Base-by-base conservation (phyloP, 2,888 invertebrate genomes). In the Plebejus anna region DNA sequence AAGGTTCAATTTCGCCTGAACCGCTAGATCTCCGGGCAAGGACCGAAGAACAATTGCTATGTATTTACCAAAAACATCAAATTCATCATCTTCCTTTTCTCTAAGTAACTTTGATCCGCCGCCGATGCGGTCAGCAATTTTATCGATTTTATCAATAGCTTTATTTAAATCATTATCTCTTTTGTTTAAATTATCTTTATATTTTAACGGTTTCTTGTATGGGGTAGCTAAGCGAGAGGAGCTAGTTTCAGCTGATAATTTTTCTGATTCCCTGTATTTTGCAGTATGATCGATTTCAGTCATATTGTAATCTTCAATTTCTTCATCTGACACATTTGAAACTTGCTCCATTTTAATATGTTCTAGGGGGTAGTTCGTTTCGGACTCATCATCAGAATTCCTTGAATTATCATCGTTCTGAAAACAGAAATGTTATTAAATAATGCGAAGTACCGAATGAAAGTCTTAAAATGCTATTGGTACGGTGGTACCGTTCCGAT, bases 391-490 rank as follows among this genome's bases (percentile, higher is more conserved):
- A 32, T 61, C 61, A 61, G 61, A 61, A 28, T 9, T 28, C 28
- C 28, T 61, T 28, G 61, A 61, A 61, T 61, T 32, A n/a, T 61
- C 61, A 28, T 61, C 61, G 61, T 7, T 61, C 61, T 61, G 61
- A 61, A 61, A 61, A n/a, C 7, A 59, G 28, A 28, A 61, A 61
- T 28, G 28, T 61, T 28, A 7, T 22, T 47, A 47, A 47, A 11
- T 59, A 22, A 22, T 59, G 9, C n/a, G 9, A 57, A 4, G 57
- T 22, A n/a, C n/a, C 59, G 0, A 47, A 47, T 47, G 47, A 47
- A 9, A 11, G 47, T 47, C 3, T 7, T 47, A 9, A 42, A 42
- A 42, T 42, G 9, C 42, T 42, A 7, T 42, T 22, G 22, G 22
- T 22, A 22, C 22, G 22, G 22, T 47, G 9, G 47, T 47, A 47